Base-by-base conservation (phyloP, 2,888 invertebrate species). In the Lymantria dispar region DNA sequence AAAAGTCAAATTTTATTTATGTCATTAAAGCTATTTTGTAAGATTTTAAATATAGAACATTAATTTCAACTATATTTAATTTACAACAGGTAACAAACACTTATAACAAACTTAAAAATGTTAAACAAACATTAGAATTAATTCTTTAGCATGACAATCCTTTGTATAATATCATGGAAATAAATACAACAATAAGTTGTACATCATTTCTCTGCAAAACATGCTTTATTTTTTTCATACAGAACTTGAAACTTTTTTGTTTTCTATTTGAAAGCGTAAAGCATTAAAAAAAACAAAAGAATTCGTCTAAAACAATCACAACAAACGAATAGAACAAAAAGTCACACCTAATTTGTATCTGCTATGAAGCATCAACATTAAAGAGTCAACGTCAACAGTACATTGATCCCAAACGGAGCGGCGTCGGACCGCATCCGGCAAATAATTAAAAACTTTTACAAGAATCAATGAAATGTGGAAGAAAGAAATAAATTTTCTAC, bases 361-460 rank as follows among this genome's bases (percentile, higher is more conserved):
- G 58, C 66, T 62, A 64, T 61, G 62, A 64, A 67, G 65, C 68
- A 70, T 70, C 66, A 73, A 72, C 77, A 70, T 67, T 70, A 74
- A 72, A 71, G 64, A 75, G 67, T 68, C 71, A 72, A 74, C 68
- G 70, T 66, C 68, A 60, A 68, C 73, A 71, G 74, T 64, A 68
- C 78, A 79, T 82, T 80, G 79, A 80, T 82, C 78, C 75, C 67
- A 72, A 79, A 70, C 71, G 68, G 60, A 75, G 70, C 75, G 73
- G 69, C 73, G 71, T 68, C 74, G 58, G 71, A 68, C 74, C 75
- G 76, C 81, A 85, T 87, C 86, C 83, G 85, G 80, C 79, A 77
- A 86, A 86, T 86, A 87, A 88, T 87, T 87, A 87, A 86, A n/a
- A 87, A 86, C 76, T 85, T 85, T 78, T 77, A 78, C 80, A 82